Evolutionary conservation across 2,113 vertebrate genomes (phyloP).

Genomic region (Hoplias malabaricus): DNA sequence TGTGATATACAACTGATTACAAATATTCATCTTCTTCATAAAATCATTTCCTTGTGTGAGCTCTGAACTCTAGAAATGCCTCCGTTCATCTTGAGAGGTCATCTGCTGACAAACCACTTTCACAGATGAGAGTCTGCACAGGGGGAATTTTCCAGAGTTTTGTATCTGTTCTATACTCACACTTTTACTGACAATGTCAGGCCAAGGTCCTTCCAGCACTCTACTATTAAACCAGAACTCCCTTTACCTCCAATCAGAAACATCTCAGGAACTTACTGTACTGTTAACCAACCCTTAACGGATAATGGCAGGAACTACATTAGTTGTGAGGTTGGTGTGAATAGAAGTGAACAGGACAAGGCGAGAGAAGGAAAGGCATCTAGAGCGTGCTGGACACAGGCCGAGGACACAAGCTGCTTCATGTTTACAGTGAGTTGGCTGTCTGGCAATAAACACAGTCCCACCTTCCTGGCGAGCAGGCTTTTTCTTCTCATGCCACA

Average conservation of each 20-base stretch:
- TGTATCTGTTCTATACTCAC: background rate
- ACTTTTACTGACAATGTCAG: background rate
- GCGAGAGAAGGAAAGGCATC: background rate
- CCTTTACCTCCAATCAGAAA: background rate
- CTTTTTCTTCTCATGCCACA: constrained; percentile 95
- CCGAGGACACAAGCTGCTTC: background rate
- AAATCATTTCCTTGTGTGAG: background rate
- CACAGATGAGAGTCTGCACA: background rate
- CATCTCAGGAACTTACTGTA: background rate
- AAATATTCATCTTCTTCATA: background rate
- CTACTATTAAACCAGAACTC: too few species aligned
- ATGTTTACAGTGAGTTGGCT: background rate
- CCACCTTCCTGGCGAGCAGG: constrained; percentile 90
- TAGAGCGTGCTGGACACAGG: background rate
- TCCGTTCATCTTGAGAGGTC: background rate
- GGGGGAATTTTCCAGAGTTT: background rate
- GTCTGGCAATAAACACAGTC: background rate
- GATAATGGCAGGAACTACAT: background rate
- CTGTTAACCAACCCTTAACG: background rate
- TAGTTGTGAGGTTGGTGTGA: background rate
- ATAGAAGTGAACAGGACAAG: background rate
- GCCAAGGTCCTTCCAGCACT: background rate
- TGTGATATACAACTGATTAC: too few species aligned
- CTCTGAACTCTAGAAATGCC: too few species aligned
- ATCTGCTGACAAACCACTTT: background rate